These are phyloP conservation scores for Drosophila watanabei DNA, from an alignment of 1,140 invertebrate species.

Conservation along the genomic window DNA sequence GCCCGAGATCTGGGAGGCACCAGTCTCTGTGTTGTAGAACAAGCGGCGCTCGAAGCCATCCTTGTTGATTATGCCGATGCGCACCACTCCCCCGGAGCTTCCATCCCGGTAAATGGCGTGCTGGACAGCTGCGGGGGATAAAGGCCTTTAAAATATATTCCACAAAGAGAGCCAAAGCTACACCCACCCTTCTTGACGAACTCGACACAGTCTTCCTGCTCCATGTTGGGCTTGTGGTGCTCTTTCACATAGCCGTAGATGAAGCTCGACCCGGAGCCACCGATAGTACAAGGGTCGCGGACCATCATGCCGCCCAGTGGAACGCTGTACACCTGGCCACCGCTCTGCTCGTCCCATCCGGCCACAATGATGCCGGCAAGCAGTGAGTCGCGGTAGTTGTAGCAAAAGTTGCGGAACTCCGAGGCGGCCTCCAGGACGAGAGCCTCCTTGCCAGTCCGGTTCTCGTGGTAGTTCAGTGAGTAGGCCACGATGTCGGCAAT, in stretches of 20 bases:
- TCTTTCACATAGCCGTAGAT: conserved; percentile 98
- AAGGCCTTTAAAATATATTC: no score
- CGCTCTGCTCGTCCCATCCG: conserved; percentile 97
- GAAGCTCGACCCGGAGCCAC: conserved; percentile 98
- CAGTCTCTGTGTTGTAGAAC: conserved; percentile 86
- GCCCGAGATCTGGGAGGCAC: conserved; percentile 50
- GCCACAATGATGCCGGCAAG: conserved; percentile 96
- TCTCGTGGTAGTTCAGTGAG: conserved; percentile 86
- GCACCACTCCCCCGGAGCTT: conserved; percentile 96
- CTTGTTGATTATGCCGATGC: conserved; percentile 95
- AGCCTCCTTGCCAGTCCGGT: conserved; percentile 95
- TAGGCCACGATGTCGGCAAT: conserved; percentile 98
- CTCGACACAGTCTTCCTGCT: conserved; percentile 93
- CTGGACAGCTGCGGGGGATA: conserved; percentile 90
- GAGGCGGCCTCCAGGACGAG: conserved; percentile 95
- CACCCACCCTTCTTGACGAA: conserved; percentile 94
- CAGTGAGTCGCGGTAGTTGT: conserved; percentile 97
- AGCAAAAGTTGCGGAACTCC: conserved; percentile 97
- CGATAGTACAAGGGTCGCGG: conserved; percentile 94
- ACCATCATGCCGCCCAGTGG: conserved; percentile 97
- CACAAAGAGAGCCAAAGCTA: no score
- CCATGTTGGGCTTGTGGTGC: conserved; percentile 94
- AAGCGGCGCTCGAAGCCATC: conserved; percentile 92
- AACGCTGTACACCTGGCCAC: conserved; percentile 95
- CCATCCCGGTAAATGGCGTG: conserved; percentile 97